Evolutionary conservation across 2,888 invertebrate species (phyloP), one percentile per base, ranked within the genome.

Genomic region (Hypselothyrea guttata): DNA sequence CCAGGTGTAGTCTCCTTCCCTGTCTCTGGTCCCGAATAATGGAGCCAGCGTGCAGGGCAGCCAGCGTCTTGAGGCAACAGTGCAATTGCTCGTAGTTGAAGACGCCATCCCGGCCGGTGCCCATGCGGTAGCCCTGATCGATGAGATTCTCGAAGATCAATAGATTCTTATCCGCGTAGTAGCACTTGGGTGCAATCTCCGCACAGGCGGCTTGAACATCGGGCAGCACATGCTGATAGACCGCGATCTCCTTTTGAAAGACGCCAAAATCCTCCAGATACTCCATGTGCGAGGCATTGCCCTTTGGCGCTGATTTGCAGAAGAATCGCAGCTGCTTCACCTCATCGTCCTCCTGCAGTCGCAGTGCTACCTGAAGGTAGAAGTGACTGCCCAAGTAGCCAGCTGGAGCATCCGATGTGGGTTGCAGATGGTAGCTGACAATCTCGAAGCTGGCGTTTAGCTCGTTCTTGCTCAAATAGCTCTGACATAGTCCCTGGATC

Each of bases 221-320:
- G 0, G 91, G 91, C 46, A 91, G 64, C 11, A 92, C 78, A 55
- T 90, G 74, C 22, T 86, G 82, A 62, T 91, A 92, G 31, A 92
- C 90, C 0, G 71, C 69, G 1, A 89, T 88, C 77, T 92, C 92
- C 37, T 92, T 91, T 16, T 88, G 84, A 61, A 92, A 92, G 0
- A 91, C 90, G 0, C 91, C 91, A 55, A 90, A 89, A 16, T 90
- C 85, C 37, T 90, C 87, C 0, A 92, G 70, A 64, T 92, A 91
- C 7, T 90, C 90, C 71, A 91, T 91, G 75, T 91, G 92, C 0
- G 89, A 73, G 8, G 88, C 82, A 42, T 92, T 89, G 9, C 90
- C 90, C 54, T 88, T 88, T 0, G 94, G 93, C 48, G 93, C 88
- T 5, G 91, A 90, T 86, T 94, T 94, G 0, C 93, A 88, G 75